phyloP scores from a whole-genome alignment of 2,888 invertebrate species.

The Noctua pronuba region DNA sequence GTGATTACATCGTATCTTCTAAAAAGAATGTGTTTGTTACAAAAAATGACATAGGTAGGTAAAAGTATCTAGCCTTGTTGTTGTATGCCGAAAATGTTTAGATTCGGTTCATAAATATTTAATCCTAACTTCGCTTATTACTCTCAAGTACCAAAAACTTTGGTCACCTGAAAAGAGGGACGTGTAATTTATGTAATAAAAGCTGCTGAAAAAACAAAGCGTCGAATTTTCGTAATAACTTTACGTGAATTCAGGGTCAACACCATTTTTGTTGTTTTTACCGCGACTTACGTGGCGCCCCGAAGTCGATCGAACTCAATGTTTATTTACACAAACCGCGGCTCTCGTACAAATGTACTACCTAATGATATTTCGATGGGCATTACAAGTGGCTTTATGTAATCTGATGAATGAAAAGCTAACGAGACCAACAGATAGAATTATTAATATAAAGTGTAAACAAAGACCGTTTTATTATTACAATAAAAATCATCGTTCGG shows the following conservation, averaged over 20 bases:
- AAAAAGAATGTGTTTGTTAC: neutral
- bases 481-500: too few species aligned
- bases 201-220: conserved; percentile 3
- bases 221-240: conserved; percentile 24
- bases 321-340: conserved; percentile 44
- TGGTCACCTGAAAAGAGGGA: neutral
- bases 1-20: neutral
- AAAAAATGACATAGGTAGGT: neutral
- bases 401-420: conserved; percentile 24
- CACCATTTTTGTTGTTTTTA: conserved; percentile 29
- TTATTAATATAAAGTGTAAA: neutral
- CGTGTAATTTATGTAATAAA: conserved; percentile 17
- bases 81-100: neutral
- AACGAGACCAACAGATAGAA: neutral
- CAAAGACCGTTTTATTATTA: neutral
- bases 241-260: conserved; percentile 7
- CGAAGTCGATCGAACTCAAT: conserved; percentile 25
- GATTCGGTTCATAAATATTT: conserved; percentile 20
- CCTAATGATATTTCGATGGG: conserved; percentile 43
- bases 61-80: neutral
- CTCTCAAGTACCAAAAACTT: conserved; percentile 6
- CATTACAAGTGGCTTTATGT: conserved; percentile 29
- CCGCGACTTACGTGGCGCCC: conserved; percentile 32
- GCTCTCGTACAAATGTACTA: conserved; percentile 1
- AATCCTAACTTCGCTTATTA: conserved; percentile 9